These are phyloP conservation scores for Metopia argyrocephala DNA, from an alignment of 2,888 invertebrate genomes.

Conservation along the genomic window DNA sequence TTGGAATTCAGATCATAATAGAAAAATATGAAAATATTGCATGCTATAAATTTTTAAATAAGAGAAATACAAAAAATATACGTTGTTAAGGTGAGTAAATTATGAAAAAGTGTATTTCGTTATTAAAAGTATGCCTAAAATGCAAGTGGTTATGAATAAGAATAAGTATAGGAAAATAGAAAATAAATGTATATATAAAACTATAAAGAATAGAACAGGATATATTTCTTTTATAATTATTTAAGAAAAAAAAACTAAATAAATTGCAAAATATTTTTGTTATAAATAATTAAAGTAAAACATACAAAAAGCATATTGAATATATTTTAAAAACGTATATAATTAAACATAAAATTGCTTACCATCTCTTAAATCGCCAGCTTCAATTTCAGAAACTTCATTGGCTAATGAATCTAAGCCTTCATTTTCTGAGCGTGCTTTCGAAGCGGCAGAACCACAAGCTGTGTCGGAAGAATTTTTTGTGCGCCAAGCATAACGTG, in stretches of 20 bases:
- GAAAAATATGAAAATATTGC: too few species aligned
- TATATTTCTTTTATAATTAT: neutral
- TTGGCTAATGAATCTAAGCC: conserved; percentile 91
- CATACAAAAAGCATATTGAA: conserved; percentile 53
- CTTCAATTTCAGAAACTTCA: conserved; percentile 94
- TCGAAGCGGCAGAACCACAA: conserved; percentile 84
- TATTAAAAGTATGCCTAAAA: too few species aligned
- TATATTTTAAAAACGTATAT: conserved; percentile 12
- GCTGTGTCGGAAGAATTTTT: conserved; percentile 80
- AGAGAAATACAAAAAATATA: too few species aligned
- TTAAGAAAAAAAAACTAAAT: neutral
- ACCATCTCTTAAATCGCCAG: conserved; percentile 95
- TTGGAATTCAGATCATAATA: too few species aligned
- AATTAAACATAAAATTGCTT: conserved; percentile 67
- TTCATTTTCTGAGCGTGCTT: conserved; percentile 94
- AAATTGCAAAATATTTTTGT: neutral
- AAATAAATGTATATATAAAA: neutral
- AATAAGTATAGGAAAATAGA: neutral
- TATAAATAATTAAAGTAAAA: conserved; percentile 9
- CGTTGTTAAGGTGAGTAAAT: too few species aligned
- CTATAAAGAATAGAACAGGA: neutral
- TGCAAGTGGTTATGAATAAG: neutral
- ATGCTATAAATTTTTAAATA: too few species aligned
- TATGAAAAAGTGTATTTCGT: too few species aligned
- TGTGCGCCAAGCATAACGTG: conserved; percentile 89